A percentile compares a stretch with the other conserved stretches of the same genome.
phyloP scores from a whole-genome alignment of 2,797 vertebrate species.

The Rhynchonycteris naso region DNA sequence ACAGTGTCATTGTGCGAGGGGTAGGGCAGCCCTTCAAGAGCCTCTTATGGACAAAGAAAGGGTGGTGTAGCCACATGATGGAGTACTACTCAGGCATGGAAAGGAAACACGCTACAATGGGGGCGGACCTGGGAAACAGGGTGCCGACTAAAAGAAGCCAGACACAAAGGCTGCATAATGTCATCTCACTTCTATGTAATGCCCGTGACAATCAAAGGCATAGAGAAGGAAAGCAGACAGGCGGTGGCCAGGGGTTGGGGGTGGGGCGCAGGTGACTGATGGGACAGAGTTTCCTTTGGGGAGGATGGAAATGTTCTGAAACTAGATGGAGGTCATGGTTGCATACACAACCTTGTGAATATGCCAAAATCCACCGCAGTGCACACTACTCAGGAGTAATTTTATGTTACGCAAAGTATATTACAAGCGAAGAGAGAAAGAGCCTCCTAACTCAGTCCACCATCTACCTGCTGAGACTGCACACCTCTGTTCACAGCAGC shows the following conservation, averaged over 20 bases:
- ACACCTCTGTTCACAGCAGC: not conserved
- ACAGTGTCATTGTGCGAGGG: accelerated
- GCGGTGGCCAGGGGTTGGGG: no score
- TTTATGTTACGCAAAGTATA: not conserved
- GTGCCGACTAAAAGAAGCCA: not conserved
- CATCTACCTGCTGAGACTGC: no score
- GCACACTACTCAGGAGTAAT: accelerated
- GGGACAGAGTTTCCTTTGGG: no score
- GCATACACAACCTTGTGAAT: not conserved
- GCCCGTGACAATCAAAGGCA: not conserved
- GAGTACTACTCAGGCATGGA: no score
- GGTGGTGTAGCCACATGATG: accelerated
- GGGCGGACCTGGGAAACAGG: not conserved
- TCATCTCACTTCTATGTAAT: no score
- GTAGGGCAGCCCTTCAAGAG: not conserved
- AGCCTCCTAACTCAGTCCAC: not conserved
- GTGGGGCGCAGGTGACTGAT: no score
- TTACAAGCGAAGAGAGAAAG: no score
- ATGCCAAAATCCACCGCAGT: not conserved
- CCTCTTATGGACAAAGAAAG: not conserved
- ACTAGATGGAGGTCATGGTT: not conserved
- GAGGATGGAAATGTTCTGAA: not conserved
- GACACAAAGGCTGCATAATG: no score
- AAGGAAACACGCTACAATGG: no score
- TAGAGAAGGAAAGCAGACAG: not conserved